Evolutionary conservation across 2,113 vertebrate species (phyloP), one percentile per base, ranked within the genome.

Genomic region (Hippocampus comes): DNA sequence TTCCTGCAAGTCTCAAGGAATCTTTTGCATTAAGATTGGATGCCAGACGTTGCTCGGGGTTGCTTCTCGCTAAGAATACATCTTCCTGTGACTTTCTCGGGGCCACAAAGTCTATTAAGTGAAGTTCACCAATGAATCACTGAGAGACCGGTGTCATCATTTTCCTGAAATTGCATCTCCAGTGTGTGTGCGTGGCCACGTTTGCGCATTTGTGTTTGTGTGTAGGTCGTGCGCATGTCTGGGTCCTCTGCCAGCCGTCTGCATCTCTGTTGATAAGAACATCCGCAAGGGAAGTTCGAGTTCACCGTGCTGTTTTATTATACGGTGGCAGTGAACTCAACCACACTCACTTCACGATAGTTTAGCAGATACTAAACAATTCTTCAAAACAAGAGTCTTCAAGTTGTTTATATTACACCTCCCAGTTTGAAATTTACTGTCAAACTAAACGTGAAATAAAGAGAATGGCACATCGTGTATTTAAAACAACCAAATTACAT

Each of bases 81-180:
- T 60, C 70, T 27, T 79, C 70, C 70, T 51, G 63, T 72, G 55
- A 23, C 42, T 82, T 80, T 84, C 79, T 75, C 71, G 81, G n/a
- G 82, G 79, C 75, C 83, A 78, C 49, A 75, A 86, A 87, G 74
- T 81, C 85, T 80, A 87, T 88, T 86, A 88, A 79, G 71, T 23
- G 72, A 72, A 77, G 84, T 84, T 73, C 74, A 84, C 73, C 18
- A 69, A 79, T 48, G n/a, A 78, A 84, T 81, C 78, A 80, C 65
- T 63, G 77, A 81, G 65, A 86, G 81, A 81, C 76, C 73, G 77
- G 84, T 78, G 80, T 66, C 77, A 80, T 83, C 78, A 70, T 79
- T 72, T 80, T 42, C 41, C 71, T 81, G 72, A 86, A 88, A 89
- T 88, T 87, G 80, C 84, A 82, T 84, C 71, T 79, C 42, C 59